phyloP scores from a whole-genome alignment of 2,113 vertebrate species.

The Acrocephalus arundinaceus region DNA sequence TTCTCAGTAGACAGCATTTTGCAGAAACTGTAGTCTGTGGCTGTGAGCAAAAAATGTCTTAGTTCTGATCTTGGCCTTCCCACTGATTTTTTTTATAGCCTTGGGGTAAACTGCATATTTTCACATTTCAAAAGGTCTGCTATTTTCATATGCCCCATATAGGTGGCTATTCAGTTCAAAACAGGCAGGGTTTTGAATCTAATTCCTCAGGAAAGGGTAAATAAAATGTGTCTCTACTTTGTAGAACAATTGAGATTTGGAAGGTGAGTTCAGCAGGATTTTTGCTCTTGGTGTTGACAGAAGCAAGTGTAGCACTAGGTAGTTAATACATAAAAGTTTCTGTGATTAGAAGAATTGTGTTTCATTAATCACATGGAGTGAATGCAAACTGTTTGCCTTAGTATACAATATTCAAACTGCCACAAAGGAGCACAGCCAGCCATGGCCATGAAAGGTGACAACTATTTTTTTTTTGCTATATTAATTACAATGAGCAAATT shows the following conservation, averaged over 20 bases:
- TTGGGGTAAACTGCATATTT: not conserved
- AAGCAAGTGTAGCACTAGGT: not conserved
- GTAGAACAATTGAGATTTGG: not conserved
- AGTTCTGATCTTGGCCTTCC: conserved; percentile 18
- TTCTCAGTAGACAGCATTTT: conserved; percentile 19
- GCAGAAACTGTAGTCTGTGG: not conserved
- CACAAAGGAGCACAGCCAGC: not conserved
- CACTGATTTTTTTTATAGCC: conserved; percentile 1
- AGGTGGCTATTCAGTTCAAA: not conserved
- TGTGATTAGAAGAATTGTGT: not conserved
- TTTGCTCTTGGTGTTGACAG: not conserved
- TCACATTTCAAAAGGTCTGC: conserved; percentile 17
- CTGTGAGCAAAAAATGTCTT: not conserved
- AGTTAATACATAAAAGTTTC: not conserved
- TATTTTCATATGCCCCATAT: not conserved
- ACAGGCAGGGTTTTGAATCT: not conserved
- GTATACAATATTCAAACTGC: not conserved
- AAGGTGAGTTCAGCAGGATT: not conserved
- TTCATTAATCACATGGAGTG: not conserved
- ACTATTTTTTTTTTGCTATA: not conserved
- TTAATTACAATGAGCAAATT: not conserved
- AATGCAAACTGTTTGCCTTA: not conserved
- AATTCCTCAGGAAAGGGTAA: not conserved
- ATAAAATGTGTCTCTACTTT: not conserved
- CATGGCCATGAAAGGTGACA: not conserved